A percentile compares a stretch with the other conserved stretches of the same genome.
phyloP scores from a whole-genome alignment of 1,140 invertebrate species.

The Drosophila triauraria region DNA sequence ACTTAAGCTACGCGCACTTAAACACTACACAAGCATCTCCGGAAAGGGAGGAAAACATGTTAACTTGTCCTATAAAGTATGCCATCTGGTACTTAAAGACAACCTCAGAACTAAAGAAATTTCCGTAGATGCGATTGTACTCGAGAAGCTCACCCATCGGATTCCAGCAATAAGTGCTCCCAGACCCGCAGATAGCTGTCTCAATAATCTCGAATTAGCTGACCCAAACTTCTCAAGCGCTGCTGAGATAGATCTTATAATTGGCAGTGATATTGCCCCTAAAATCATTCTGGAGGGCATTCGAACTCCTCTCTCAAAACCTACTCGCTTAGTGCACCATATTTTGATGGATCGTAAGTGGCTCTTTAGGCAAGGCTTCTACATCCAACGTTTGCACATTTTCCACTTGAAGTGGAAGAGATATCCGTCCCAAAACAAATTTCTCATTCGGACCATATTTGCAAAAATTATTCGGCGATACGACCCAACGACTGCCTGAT shows the following conservation, averaged over 20 bases:
- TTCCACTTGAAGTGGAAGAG: no score
- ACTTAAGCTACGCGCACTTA: no score
- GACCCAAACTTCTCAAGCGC: background rate
- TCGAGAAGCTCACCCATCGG: background rate
- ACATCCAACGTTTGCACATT: no score
- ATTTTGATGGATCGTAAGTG: background rate
- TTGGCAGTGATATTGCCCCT: background rate
- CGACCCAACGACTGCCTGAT: no score
- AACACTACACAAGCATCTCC: background rate
- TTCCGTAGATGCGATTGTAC: background rate
- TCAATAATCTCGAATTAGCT: background rate
- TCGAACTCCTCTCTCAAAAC: slow-evolving; percentile 1
- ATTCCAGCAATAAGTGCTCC: background rate
- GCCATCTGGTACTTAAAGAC: background rate
- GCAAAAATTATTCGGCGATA: no score
- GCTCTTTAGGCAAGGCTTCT: no score
- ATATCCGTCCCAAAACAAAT: background rate
- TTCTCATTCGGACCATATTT: no score
- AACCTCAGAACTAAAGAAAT: background rate
- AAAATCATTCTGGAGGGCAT: background rate
- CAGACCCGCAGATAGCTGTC: background rate
- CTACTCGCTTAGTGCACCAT: background rate
- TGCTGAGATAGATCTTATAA: background rate
- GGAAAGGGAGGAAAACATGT: background rate
- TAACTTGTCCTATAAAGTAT: no score